Evolutionary conservation across 2,113 vertebrate species (phyloP), one percentile per base, ranked within the genome.

Genomic region (Anhinga rufa): DNA sequence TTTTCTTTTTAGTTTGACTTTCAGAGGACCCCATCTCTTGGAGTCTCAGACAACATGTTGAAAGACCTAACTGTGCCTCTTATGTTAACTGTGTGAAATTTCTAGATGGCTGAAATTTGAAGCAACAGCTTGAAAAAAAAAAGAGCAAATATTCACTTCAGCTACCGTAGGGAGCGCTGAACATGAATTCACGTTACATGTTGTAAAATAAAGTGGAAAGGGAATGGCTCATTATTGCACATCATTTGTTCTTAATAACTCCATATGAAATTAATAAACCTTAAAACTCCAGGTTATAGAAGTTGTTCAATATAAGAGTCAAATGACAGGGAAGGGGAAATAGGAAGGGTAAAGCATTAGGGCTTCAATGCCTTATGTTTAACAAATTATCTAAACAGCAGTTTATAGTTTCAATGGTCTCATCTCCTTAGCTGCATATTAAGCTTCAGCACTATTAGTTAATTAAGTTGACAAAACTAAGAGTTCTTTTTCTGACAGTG

Each of bases 181-280:
- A 95, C 29, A 21, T 89, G 94, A 98, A 94, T 96, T 97, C 26
- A 9, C 4, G 36, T 93, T 96, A 87, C 36, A 70, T 93, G 60
- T 93, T 97, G 88, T 96, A 96, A 94, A 97, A 93, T 95, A 96
- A 93, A 92, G 96, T 92, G 86, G 95, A 93, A 97, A 85, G 48
- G 69, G 92, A 93, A 92, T 90, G 93, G 85, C 76, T 96, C 75
- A 60, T 94, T 90, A 93, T 64, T 92, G 93, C 86, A 82, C 88
- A 95, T 86, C 6, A 84, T 94, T 95, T 96, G 97, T 93, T 95
- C 95, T 88, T 96, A 94, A 89, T 95, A 97, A 94, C 62, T 69
- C 68, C 42, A 48, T 86, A 88, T 93, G 94, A 97, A 96, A 97
- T 95, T 96, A 96, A 95, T 96, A 95, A 94, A 95, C 90, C 90